Evolutionary conservation across 2,113 vertebrate genomes (phyloP).

Genomic region (Syrmaticus mikado): DNA sequence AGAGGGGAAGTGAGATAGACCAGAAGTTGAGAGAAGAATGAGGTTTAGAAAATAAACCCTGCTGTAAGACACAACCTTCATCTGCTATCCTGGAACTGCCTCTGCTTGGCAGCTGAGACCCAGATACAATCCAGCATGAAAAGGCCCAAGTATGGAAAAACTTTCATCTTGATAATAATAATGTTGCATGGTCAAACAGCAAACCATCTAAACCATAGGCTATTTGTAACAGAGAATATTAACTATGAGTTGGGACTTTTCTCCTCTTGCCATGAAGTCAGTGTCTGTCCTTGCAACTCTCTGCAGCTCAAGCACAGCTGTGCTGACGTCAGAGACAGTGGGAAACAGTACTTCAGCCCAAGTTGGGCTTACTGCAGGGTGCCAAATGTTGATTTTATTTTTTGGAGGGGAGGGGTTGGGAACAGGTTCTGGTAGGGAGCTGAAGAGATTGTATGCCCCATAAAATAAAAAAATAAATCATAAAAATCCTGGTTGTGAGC

Average conservation of each 20-base stretch:
- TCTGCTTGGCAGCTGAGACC: neutral
- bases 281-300: neutral
- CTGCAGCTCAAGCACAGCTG: neutral
- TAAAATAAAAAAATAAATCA: too few species aligned
- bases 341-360: neutral
- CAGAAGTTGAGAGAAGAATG: neutral
- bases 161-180: neutral
- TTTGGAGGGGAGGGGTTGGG: neutral
- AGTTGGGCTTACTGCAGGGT: neutral
- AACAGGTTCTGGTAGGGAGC: neutral
- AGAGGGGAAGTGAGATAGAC: neutral
- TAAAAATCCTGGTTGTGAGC: neutral
- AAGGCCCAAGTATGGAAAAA: constrained; percentile 11
- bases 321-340: neutral
- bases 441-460: neutral
- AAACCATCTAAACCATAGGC: neutral
- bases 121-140: neutral
- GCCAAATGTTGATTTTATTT: neutral
- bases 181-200: neutral
- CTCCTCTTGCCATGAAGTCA: neutral
- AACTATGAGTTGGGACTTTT: neutral
- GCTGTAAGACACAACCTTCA: neutral
- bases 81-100: neutral
- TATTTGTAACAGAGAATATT: neutral
- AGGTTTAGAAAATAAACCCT: neutral